Conservation (phyloP, 2,888 invertebrate genomes). For the Himalopsyche tibetana region DNA sequence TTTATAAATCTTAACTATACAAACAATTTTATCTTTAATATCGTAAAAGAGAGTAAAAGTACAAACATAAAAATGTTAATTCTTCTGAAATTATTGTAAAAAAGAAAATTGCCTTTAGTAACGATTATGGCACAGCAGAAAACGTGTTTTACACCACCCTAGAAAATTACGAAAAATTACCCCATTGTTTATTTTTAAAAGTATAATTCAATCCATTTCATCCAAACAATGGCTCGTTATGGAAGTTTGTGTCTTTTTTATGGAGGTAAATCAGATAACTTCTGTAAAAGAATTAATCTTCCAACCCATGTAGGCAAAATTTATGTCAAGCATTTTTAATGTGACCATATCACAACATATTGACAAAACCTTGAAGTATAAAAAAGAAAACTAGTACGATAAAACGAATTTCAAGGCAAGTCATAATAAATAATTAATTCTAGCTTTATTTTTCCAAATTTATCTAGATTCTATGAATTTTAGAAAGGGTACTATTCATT, state of each 20-base stretch:
- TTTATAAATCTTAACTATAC: no score
- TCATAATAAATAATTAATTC: no score
- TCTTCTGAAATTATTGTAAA: background rate
- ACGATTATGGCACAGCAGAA: background rate
- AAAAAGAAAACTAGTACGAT: no score
- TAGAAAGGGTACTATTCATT: no score
- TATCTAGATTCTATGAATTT: no score
- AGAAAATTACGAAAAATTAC: background rate
- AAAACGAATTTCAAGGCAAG: no score
- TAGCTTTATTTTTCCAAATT: no score
- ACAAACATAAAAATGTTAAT: background rate
- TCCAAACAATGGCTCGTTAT: background rate
- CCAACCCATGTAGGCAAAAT: background rate
- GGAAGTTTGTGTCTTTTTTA: background rate
- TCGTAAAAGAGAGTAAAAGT: no score
- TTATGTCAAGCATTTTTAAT: background rate
- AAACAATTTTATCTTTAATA: no score
- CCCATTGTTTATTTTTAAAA: background rate
- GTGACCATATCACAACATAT: no score
- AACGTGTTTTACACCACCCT: background rate
- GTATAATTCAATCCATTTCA: slow-evolving; percentile 29
- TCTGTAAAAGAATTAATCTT: slow-evolving; percentile 12
- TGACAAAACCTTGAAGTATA: no score
- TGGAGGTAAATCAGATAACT: background rate
- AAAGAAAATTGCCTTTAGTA: background rate